Evolutionary conservation across 2,888 invertebrate species (phyloP), one percentile per base, ranked within the genome.

Genomic region (Eutolmus rufibarbis): DNA sequence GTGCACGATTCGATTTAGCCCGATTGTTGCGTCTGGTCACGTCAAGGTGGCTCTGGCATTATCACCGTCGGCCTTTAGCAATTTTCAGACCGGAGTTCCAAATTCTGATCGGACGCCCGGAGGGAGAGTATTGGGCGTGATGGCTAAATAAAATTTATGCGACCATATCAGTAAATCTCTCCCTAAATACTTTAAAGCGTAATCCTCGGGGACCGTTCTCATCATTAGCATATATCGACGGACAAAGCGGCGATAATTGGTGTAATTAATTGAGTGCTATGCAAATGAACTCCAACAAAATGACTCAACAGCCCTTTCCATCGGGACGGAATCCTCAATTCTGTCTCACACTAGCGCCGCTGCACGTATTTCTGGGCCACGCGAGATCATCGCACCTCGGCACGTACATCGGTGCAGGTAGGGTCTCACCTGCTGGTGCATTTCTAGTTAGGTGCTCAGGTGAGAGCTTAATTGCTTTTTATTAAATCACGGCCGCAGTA

Each of bases 261-360:
- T 56, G 77, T 86, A 86, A 86, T 86, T 86, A 86, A 86, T 86
- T 86, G 77, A 86, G 85, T 74, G 77, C 56, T 86, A 86, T 86
- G 86, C 86, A 86, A 86, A 86, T 86, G 86, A 86, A 86, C 28
- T 56, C 56, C 86, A 74, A 8, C 51, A 51, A 56, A 77, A 86
- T 37, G 77, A 86, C 77, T 86, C 51, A 46, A 85, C 76, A 34
- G 51, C 77, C 46, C 82, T 37, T 40, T 82, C 82, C 14, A 37
- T 37, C 37, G 31, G 76, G 76, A 19, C 5, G 23, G 9, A 16
- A 37, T 7, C n/a, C n/a, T 51, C 82, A 37, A 37, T 84, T 23
- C 37, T 7, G 16, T 19, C 19, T 84, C 66, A 74, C 34, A 31
- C 86, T 86, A 77, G 23, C 23, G 46, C 2, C 34, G 19, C 4